Conservation (phyloP, 2,888 invertebrate species). For the Cheilosia scutellata region DNA sequence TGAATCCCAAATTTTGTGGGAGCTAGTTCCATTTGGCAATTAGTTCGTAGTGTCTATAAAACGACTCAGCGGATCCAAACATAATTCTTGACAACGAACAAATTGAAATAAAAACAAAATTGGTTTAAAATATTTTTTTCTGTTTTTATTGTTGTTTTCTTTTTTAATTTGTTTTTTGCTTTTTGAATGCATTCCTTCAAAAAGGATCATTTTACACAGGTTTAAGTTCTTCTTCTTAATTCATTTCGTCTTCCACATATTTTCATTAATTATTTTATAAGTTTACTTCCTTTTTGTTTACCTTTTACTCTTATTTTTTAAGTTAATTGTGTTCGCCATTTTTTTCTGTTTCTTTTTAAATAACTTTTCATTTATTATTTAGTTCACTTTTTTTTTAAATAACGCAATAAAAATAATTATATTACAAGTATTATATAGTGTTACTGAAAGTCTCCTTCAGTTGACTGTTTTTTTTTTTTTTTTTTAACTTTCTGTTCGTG, state of each 20-base stretch:
- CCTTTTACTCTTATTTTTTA: conserved; percentile 54
- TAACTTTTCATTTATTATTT: conserved; percentile 51
- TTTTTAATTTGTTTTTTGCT: conserved; percentile 39
- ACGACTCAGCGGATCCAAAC: too few relatives aligned
- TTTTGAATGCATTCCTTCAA: conserved; percentile 64
- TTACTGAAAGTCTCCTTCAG: conserved; percentile 69
- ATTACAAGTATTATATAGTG: conserved; percentile 71
- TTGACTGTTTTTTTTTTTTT: conserved; percentile 51
- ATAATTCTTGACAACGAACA: not conserved
- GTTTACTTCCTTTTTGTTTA: conserved; percentile 38
- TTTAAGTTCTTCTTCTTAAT: conserved; percentile 34
- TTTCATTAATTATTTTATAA: conserved; percentile 44
- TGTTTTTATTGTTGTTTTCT: conserved; percentile 65
- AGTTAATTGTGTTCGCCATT: conserved; percentile 64
- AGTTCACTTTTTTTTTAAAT: conserved; percentile 69
- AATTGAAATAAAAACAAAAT: not conserved
- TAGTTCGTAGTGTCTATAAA: too few relatives aligned
- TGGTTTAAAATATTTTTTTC: conserved; percentile 59
- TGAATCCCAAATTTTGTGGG: too few relatives aligned
- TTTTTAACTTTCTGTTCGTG: conserved; percentile 50
- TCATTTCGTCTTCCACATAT: conserved; percentile 52
- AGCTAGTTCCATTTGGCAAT: too few relatives aligned
- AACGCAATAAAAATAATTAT: conserved; percentile 74
- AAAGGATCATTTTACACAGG: conserved; percentile 64
- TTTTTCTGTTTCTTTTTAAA: conserved; percentile 26